Percentiles rank a stretch among this genome's conserved stretches.
These are phyloP conservation scores for Crax fasciolata DNA, from an alignment of 2,797 vertebrate species.

Conservation along the genomic window DNA sequence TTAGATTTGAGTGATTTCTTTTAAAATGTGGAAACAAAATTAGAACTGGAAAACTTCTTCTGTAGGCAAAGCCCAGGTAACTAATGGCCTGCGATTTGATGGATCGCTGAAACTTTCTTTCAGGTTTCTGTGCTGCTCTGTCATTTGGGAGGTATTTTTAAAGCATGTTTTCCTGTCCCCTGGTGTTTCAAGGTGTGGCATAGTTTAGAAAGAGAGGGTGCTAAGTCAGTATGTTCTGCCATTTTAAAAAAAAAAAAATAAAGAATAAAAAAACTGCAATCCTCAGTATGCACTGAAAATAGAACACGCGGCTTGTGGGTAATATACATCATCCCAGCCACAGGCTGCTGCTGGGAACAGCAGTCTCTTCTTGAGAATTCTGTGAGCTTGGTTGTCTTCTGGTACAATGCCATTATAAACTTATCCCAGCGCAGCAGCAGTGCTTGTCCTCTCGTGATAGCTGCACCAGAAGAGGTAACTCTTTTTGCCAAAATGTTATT, in stretches of 20 bases:
- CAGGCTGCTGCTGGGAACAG: slow-evolving; percentile 6
- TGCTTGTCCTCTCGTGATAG: not conserved
- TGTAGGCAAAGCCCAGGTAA: not conserved
- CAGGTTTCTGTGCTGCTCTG: not conserved
- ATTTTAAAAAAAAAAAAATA: not conserved
- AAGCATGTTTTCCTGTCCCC: not conserved
- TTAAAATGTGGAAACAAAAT: not conserved
- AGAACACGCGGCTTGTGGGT: not conserved
- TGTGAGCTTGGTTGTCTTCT: slow-evolving; percentile 27
- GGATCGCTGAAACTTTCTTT: not conserved
- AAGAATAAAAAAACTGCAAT: not conserved
- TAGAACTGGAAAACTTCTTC: not conserved
- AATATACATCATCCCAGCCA: slow-evolving; percentile 9
- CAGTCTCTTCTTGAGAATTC: slow-evolving; percentile 20
- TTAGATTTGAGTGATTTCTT: not conserved
- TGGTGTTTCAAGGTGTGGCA: not conserved
- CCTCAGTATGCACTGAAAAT: slow-evolving; percentile 43
- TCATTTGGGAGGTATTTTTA: not conserved
- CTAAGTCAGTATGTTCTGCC: not conserved
- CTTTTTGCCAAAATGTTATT: not conserved
- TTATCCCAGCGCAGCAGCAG: slow-evolving; percentile 22
- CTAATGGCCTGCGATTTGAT: not conserved
- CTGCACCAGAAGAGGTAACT: not conserved
- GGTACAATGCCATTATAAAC: slow-evolving; percentile 43
- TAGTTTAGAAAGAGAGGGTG: not conserved